Evolutionary conservation across 2,797 vertebrate species (phyloP).

Genomic region (Pterois miles): DNA sequence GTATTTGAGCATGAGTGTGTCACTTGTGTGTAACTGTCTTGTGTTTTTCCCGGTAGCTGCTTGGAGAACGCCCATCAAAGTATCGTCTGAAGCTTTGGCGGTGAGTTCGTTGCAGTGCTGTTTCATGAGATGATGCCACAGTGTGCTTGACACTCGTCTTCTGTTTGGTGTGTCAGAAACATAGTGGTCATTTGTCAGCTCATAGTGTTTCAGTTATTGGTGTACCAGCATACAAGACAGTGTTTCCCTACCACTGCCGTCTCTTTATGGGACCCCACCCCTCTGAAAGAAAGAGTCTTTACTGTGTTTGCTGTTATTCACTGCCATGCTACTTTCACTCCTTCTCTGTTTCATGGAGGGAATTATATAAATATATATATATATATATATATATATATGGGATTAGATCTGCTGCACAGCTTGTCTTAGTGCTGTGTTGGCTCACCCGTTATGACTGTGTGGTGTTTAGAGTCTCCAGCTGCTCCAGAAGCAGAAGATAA

Average conservation of each 20-base stretch:
- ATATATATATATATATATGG: no score
- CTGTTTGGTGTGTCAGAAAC: neutral
- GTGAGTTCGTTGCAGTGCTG: slow-evolving; percentile 77
- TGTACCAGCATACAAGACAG: neutral
- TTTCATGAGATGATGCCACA: neutral
- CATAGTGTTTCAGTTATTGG: neutral
- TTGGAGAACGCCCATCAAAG: slow-evolving; percentile 93
- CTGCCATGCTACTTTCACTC: neutral
- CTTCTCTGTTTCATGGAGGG: neutral
- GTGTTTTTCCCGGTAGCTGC: slow-evolving; percentile 74
- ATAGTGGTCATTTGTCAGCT: neutral
- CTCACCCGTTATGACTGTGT: neutral
- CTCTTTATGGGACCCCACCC: neutral
- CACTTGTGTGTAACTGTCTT: neutral
- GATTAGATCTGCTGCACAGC: no score
- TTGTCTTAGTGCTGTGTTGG: no score
- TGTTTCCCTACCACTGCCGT: neutral
- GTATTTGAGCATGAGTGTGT: neutral
- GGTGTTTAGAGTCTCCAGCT: slow-evolving; percentile 85
- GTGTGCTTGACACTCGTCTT: neutral
- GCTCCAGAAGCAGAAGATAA: slow-evolving; percentile 91
- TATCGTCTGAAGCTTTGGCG: slow-evolving; percentile 89
- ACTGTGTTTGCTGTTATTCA: no score
- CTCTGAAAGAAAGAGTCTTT: neutral
- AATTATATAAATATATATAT: no score